These are phyloP conservation scores for Erpobdella octoculata DNA, from an alignment of 2,888 invertebrate genomes.

Conservation along the genomic window DNA sequence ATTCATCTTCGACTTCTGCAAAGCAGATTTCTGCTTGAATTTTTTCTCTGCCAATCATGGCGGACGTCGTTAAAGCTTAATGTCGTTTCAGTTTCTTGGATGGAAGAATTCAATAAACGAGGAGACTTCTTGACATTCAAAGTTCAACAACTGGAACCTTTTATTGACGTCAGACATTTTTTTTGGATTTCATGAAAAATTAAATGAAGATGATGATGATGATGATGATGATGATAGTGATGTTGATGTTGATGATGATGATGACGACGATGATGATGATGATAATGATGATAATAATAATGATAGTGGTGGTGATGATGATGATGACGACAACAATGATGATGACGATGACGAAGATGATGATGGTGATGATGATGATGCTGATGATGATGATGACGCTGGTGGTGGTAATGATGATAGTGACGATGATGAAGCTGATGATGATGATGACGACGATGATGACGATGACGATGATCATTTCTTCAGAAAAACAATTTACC, in stretches of 20 bases:
- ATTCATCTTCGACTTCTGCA: too few relatives aligned
- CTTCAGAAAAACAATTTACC: too few relatives aligned
- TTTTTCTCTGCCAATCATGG: too few relatives aligned
- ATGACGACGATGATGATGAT: constrained; percentile 23
- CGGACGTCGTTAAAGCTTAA: too few relatives aligned
- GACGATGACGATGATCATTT: background rate
- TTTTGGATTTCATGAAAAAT: too few relatives aligned
- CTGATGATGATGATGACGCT: constrained; percentile 17
- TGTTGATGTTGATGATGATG: background rate
- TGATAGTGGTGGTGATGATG: constrained; percentile 20
- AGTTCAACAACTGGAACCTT: too few relatives aligned
- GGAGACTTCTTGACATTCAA: too few relatives aligned
- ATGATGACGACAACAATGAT: constrained; percentile 10
- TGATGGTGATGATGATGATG: constrained; percentile 19
- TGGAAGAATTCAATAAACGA: too few relatives aligned
- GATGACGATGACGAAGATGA: constrained; percentile 18
- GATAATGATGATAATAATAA: constrained; percentile 19
- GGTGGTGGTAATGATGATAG: background rate
- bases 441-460: too few relatives aligned
- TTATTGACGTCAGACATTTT: too few relatives aligned
- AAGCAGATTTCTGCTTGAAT: too few relatives aligned
- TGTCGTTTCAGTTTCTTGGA: too few relatives aligned
- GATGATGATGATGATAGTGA: constrained; percentile 18
- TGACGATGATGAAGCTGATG: background rate
- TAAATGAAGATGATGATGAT: constrained; percentile 28